Evolutionary conservation across 1,140 invertebrate genomes (phyloP).

Genomic region (Adoxophyes honmai): DNA sequence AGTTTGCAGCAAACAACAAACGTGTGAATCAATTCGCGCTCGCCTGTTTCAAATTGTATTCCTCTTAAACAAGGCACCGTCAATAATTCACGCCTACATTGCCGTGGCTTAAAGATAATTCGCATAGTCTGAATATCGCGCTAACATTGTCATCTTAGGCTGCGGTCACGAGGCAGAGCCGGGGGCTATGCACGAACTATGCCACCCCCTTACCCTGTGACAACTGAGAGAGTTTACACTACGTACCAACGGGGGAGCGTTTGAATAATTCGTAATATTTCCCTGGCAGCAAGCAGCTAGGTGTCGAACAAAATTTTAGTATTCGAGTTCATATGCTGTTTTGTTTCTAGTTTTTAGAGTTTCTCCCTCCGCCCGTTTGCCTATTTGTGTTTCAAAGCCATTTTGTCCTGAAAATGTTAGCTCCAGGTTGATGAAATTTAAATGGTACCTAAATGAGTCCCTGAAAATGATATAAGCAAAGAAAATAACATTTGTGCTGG

Average conservation of each 20-base stretch:
- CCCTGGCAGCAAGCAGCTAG: not conserved
- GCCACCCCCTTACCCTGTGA: not conserved
- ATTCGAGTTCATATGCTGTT: too few relatives aligned
- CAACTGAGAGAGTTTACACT: too few relatives aligned
- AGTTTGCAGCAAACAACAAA: not conserved
- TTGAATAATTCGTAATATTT: not conserved
- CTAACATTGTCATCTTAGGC: constrained; percentile 42
- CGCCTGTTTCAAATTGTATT: constrained; percentile 22
- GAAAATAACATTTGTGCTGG: too few relatives aligned
- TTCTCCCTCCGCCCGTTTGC: too few relatives aligned
- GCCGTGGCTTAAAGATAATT: constrained; percentile 41
- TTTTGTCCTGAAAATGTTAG: too few relatives aligned
- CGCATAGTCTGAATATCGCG: constrained; percentile 49
- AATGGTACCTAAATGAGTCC: too few relatives aligned
- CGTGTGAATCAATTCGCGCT: too few relatives aligned
- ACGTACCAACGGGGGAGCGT: not conserved
- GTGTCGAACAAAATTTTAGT: too few relatives aligned
- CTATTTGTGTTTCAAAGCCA: too few relatives aligned
- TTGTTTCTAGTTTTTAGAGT: too few relatives aligned
- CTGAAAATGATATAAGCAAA: too few relatives aligned
- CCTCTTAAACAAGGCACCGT: constrained; percentile 33
- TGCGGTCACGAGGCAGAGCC: constrained; percentile 31
- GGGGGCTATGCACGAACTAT: constrained; percentile 37
- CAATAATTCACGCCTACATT: constrained; percentile 46
- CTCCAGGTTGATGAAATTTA: too few relatives aligned